A percentile compares a stretch with the other conserved stretches of the same genome.
These are phyloP conservation scores for Rhagophthalmus giganteus DNA, from an alignment of 2,888 invertebrate genomes.

Conservation along the genomic window DNA sequence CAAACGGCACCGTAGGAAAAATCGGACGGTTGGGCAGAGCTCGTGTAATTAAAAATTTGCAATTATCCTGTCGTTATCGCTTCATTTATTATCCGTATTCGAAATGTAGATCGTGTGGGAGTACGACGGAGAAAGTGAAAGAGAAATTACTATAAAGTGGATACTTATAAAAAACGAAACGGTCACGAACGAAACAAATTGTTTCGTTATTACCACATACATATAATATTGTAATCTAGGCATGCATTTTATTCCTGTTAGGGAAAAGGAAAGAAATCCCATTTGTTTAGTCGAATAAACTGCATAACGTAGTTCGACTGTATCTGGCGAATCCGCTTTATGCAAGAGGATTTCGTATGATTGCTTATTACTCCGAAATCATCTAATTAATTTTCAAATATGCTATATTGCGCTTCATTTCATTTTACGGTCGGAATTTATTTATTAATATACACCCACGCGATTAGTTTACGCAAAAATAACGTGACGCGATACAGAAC, in stretches of 20 bases:
- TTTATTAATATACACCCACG: too few relatives aligned
- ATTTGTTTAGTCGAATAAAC: slow-evolving; percentile 24
- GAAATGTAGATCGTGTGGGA: too few relatives aligned
- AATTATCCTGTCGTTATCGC: slow-evolving; percentile 15
- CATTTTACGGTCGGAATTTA: neutral
- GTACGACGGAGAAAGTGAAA: slow-evolving; percentile 31
- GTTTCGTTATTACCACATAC: too few relatives aligned
- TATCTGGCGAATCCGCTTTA: slow-evolving; percentile 24
- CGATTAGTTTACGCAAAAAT: too few relatives aligned
- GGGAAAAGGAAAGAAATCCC: too few relatives aligned
- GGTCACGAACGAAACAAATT: slow-evolving; percentile 35
- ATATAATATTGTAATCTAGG: too few relatives aligned
- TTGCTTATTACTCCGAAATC: slow-evolving; percentile 27
- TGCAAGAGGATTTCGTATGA: slow-evolving; percentile 29
- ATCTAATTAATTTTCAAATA: slow-evolving; percentile 25
- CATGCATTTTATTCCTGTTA: too few relatives aligned
- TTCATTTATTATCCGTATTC: too few relatives aligned
- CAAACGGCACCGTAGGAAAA: too few relatives aligned
- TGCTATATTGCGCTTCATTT: slow-evolving; percentile 4
- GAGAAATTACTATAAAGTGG: slow-evolving; percentile 30
- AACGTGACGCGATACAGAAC: too few relatives aligned
- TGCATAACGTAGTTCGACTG: slow-evolving; percentile 25
- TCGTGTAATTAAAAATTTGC: slow-evolving; percentile 12
- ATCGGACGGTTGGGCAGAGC: too few relatives aligned
- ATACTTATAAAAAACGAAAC: too few relatives aligned